Evolutionary conservation across 2,797 vertebrate genomes (phyloP), one percentile per base, ranked within the genome.

Genomic region (Eleutherodactylus coqui): DNA sequence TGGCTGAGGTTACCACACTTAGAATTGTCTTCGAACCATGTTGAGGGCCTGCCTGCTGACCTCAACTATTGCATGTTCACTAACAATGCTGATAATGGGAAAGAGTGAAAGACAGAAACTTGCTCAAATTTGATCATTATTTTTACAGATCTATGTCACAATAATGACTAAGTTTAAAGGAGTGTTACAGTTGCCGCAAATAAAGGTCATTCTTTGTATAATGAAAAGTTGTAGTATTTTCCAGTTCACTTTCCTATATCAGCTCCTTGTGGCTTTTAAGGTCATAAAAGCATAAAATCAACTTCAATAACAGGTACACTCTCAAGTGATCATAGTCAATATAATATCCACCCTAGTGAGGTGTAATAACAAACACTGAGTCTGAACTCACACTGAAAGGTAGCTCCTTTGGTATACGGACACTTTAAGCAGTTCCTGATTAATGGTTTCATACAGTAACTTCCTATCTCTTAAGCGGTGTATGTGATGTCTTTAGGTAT

Each of bases 1-100:
- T 76, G 69, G 77, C 82, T 84, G 70, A 41, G n/a, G 75, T 84
- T 87, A 79, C 77, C 27, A 85, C 83, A 75, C 77, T 81, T 75
- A 45, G 16, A 76, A 29, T 47, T 11, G 38, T 55, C 47, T 75
- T 53, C 76, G 55, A 9, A 51, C 81, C 69, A 85, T 49, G 55
- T 80, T 79, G 32, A 75, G 27, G 51, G 9, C 75, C 38, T 77
- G 67, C 55, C 73, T 79, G 32, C 32, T 87, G 82, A 84, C 86
- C 77, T 81, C 79, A 45, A 32, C 47, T 27, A 79, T 36, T 34
- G 29, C 55, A 64, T 81, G 4, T 43, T 45, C 41, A 73, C 11
- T 73, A 24, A 72, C 69, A 41, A 43, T 72, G 38, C 11, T 34
- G 24, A 43, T n/a, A 72, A 43, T 72, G 24, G 24, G 13, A 43